These are phyloP conservation scores for Sarotherodon lohbergeri DNA, from an alignment of 2,113 vertebrate genomes.

Conservation along the genomic window DNA sequence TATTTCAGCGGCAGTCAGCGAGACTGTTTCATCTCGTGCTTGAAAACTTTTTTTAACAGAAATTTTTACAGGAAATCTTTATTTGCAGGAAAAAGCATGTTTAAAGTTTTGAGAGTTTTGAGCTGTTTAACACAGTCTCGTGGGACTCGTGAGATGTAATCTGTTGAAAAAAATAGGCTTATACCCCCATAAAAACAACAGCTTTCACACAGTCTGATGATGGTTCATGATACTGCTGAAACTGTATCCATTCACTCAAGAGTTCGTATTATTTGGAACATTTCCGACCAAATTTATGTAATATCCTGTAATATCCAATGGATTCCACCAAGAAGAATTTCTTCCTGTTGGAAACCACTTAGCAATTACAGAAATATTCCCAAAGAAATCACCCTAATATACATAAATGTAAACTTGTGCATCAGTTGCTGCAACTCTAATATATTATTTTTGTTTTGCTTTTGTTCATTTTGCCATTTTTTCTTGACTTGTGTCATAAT, in stretches of 20 bases:
- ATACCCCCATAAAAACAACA: rapidly evolving
- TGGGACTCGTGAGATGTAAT: not conserved
- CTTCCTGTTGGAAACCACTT: not conserved
- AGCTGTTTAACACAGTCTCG: rapidly evolving
- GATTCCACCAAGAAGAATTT: not conserved
- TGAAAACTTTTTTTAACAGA: not conserved
- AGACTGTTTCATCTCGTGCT: rapidly evolving
- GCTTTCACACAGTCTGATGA: not conserved
- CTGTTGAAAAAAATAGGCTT: not conserved
- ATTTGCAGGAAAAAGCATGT: not conserved
- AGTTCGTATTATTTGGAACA: not conserved
- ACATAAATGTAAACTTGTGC: not conserved
- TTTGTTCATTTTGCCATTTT: not conserved
- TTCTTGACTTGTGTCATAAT: not conserved
- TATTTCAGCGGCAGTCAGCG: not conserved
- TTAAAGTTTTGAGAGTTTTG: not conserved
- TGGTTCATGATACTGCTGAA: not conserved
- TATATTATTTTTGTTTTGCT: not conserved
- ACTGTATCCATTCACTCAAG: not conserved
- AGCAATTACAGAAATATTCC: not conserved
- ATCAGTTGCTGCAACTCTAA: not conserved
- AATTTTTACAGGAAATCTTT: not conserved
- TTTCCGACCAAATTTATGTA: rapidly evolving
- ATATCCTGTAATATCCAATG: not conserved
- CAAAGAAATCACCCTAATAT: not conserved